A percentile compares a stretch with the other conserved stretches of the same genome.
These are phyloP conservation scores for Sinopyrophorus schimmeli DNA, from an alignment of 2,888 invertebrate species.

Conservation along the genomic window DNA sequence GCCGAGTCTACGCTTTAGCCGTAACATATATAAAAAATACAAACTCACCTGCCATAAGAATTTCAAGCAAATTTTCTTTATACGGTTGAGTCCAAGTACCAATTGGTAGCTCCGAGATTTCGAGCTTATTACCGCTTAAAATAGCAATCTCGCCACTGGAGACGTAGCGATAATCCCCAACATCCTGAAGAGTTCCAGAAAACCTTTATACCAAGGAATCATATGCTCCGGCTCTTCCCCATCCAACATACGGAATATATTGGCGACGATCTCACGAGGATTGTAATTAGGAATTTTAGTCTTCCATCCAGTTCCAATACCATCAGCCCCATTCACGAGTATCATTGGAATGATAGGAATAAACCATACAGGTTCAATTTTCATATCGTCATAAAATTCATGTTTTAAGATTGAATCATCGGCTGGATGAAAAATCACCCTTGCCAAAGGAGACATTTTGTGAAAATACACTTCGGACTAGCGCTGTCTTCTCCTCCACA, in stretches of 20 bases:
- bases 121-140: slow-evolving; percentile 77
- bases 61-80: slow-evolving; percentile 91
- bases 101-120: slow-evolving; percentile 95
- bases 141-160: slow-evolving; percentile 83
- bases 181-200: slow-evolving; percentile 72
- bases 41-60: slow-evolving; percentile 81
- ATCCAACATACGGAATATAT: slow-evolving; percentile 79
- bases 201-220: slow-evolving; percentile 93
- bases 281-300: slow-evolving; percentile 97
- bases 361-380: slow-evolving; percentile 94
- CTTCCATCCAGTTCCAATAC: slow-evolving; percentile 98
- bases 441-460: slow-evolving; percentile 83
- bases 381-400: slow-evolving; percentile 91
- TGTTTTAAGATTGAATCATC: slow-evolving; percentile 88
- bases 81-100: slow-evolving; percentile 95
- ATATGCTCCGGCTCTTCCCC: slow-evolving; percentile 78
- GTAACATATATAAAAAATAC: too few relatives aligned
- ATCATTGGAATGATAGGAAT: slow-evolving; percentile 96
- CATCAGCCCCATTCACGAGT: slow-evolving; percentile 95
- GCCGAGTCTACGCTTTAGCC: too few relatives aligned
- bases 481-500: slow-evolving; percentile 96
- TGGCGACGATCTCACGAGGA: slow-evolving; percentile 85
- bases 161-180: slow-evolving; percentile 68
- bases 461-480: slow-evolving; percentile 95
- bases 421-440: slow-evolving; percentile 82